Base-by-base conservation (phyloP, 1,140 invertebrate genomes). In the Lithobius niger region DNA sequence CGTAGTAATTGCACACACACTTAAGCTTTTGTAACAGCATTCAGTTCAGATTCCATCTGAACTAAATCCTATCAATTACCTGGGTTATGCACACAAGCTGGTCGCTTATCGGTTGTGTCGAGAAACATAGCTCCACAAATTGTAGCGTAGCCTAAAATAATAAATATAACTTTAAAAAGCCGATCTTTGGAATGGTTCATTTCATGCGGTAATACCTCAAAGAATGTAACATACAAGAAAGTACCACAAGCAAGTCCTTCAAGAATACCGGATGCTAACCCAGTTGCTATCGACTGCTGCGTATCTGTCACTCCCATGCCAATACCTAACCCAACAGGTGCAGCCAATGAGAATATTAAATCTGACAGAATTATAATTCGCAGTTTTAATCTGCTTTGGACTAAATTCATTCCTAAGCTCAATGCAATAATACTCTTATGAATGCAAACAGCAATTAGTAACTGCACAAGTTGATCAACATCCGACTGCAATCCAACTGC, bases 151-250 rank as follows among this genome's bases (percentile, higher is more conserved):
- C 48, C 48, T 13, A 24, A 50, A 50, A 50, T 24, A 19, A 50
- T 50, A 26, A 4, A 26, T 3, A 50, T 27, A 4, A 50, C 27
- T 50, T 50, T 50, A 3, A 50, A 21, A 4, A 50, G 27, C 6
- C 48, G 3, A 19, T 50, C 48, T 26, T 24, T 4, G 13, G 10
- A 13, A 13, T 50, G 3, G 19, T 50, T 50, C 22, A 50, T 25
- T 69, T 88, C 86, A 40, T 85, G 74, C 0, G 84, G 90, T 22
- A 96, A 71, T 22, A 96, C 84, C 74, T 96, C 92, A 66, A 89
- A 88, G 27, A 93, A 86, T 0, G 88, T 91, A 40, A 95, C 86
- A 69, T 94, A 96, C 0, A 96, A 71, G 44, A 96, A 80, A 1
- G 89, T 94, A 42, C 92, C 92, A 42, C 84, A 88, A n/a, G 90